These are phyloP conservation scores for Muscicapa striata DNA, from an alignment of 2,797 vertebrate species.

Conservation along the genomic window DNA sequence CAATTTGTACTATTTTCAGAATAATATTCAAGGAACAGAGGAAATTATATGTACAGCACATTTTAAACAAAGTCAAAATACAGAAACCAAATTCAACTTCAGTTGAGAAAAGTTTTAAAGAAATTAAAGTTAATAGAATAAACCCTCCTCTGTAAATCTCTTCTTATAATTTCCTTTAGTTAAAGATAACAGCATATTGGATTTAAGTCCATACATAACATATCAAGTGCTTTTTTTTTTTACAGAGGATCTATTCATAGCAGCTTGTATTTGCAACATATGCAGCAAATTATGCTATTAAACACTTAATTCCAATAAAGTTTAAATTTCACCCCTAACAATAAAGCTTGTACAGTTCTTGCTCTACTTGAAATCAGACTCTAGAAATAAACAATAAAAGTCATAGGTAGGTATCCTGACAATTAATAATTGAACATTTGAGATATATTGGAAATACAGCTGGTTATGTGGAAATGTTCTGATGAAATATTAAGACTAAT, in stretches of 20 bases:
- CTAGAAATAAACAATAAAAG: constrained; percentile 41
- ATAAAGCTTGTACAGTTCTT: constrained; percentile 54
- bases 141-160: constrained; percentile 21
- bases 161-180: constrained; percentile 55
- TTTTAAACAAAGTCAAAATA: constrained; percentile 31
- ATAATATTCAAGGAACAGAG: constrained; percentile 28
- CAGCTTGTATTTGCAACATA: constrained; percentile 55
- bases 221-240: constrained; percentile 64
- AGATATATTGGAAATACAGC: not conserved
- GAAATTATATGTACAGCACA: constrained; percentile 17
- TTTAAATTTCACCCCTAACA: constrained; percentile 70
- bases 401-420: not conserved
- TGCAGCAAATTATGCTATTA: constrained; percentile 76
- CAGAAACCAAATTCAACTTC: constrained; percentile 27
- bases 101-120: constrained; percentile 10
- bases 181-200: constrained; percentile 68
- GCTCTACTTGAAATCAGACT: constrained; percentile 43
- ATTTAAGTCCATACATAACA: constrained; percentile 65
- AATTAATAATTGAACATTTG: constrained; percentile 25
- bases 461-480: not conserved
- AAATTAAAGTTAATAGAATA: constrained; percentile 59
- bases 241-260: constrained; percentile 71
- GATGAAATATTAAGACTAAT: not conserved
- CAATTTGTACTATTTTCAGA: constrained; percentile 28
- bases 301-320: constrained; percentile 77